Base-by-base conservation (phyloP, 2,888 invertebrate genomes). In the Aphodius sticticus region DNA sequence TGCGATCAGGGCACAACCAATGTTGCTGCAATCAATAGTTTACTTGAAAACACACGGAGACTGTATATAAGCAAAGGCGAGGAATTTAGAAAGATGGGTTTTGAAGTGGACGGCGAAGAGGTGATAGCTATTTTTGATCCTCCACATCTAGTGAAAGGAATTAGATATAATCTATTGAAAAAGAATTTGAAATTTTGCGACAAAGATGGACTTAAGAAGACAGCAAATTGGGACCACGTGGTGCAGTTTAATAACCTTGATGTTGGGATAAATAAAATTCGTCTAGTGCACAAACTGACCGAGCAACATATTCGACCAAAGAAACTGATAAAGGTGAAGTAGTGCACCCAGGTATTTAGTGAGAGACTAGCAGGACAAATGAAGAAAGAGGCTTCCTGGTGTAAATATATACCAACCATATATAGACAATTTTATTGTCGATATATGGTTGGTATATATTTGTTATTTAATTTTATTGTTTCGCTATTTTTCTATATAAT, bases 1-100 rank as follows among this genome's bases (percentile, higher is more conserved):
- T 78, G 78, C 16, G 78, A 78, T 26, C 78, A 78, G 12, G 74
- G 26, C 12, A 5, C 78, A 37, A 15, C 12, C 12, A 79, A 76
- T 15, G 15, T 38, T 12, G 53, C 70, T 69, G 79, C 79, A 4
- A 70, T 76, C 14, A 76, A 76, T 76, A 14, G 12, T 6, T 35
- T 79, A 7, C 37, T 6, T 69, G 14, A 76, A 6, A n/a, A 36
- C 26, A 79, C 76, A 4, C 9, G 35, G 35, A 35, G n/a, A 71
- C 16, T n/a, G 4, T 71, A 71, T 15, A 14, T 76, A 53, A n/a
- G 16, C 1, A 16, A 16, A 16, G 15, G 53, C 6, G 16, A 72
- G 16, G 16, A 16, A 12, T 12, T 4, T 9, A n/a, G 36, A 26
- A 36, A 35, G 2, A 1, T 16, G 3, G 69, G 15, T 1, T 76